Base-by-base conservation (phyloP, 2,888 invertebrate species). In the Cantharis nigra region DNA sequence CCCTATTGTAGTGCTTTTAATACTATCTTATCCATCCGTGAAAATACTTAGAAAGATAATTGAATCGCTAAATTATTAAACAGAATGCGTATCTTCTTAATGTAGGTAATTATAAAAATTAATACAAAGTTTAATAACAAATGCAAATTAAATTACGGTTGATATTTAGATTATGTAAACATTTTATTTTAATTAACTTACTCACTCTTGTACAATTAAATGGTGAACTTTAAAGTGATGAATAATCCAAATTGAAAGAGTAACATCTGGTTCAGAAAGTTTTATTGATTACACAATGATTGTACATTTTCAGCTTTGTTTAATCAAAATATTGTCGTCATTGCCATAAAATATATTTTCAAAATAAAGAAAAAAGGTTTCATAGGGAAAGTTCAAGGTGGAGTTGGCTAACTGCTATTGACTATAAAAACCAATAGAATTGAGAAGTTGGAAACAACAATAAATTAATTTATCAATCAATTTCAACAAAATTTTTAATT, bases 181-280 rank as follows among this genome's bases (percentile, higher is more conserved):
- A 33, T 33, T 33, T 33, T 33, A 33, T 33, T 33, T 33, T 33
- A 33, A 33, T 33, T 33, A 33, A 33, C 33, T 33, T 33, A 33
- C 33, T 33, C 33, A 33, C 33, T 33, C 33, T 33, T 33, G 33
- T 33, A 13, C 72, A 72, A 63, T 16, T 64, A 72, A 72, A 67
- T 67, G 10, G 26, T 67, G 72, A 72, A 72, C 72, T 72, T 49
- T 72, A 49, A 72, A 72, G 49, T 49, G 72, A 72, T 67, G 72
- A 67, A 67, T 67, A 72, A 72, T 72, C 49, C 65, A 49, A 49
- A 20, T 33, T 71, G 63, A 16, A 49, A 28, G 49, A 49, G 65
- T 30, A 30, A 33, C 72, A 72, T 72, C 65, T 72, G 72, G 33
- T 30, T 67, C 20, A 49, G 18, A 64, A 71, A 71, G 30, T 63